phyloP scores from a whole-genome alignment of 2,888 invertebrate genomes.

The Parnassius glacialis region DNA sequence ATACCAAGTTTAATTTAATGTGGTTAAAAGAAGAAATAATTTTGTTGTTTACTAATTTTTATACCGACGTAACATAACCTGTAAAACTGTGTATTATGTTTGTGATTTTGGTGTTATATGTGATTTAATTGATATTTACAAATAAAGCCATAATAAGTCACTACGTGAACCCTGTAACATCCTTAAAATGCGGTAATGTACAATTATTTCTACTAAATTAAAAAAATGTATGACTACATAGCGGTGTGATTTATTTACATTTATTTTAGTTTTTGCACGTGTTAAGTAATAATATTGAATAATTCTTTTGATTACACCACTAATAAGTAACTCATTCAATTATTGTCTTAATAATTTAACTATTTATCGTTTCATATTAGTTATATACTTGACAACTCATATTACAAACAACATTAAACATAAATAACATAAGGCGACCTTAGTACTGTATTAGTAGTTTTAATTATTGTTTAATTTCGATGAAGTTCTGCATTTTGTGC shows the following conservation, averaged over 20 bases:
- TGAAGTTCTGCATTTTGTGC: too few species aligned
- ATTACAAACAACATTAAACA: too few species aligned
- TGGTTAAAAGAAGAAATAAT: background rate
- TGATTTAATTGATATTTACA: background rate
- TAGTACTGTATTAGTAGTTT: too few species aligned
- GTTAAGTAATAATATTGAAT: background rate
- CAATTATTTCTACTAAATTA: background rate
- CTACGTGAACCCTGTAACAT: background rate
- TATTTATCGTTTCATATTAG: too few species aligned
- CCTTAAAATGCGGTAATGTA: conserved; percentile 4
- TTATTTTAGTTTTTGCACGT: background rate
- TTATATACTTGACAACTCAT: too few species aligned
- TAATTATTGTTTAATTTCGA: too few species aligned
- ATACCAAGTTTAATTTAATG: background rate
- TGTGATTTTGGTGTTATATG: conserved; percentile 11
- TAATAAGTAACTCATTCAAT: too few species aligned
- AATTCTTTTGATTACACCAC: too few species aligned
- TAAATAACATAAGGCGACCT: too few species aligned
- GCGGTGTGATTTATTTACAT: background rate
- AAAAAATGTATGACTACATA: background rate
- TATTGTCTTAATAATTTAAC: too few species aligned
- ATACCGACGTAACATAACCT: conserved; percentile 20
- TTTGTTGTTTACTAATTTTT: background rate
- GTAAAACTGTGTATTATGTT: conserved; percentile 14
- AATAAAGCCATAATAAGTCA: background rate